Base-by-base conservation (phyloP, 2,113 vertebrate species). In the Tyrannus savana region DNA sequence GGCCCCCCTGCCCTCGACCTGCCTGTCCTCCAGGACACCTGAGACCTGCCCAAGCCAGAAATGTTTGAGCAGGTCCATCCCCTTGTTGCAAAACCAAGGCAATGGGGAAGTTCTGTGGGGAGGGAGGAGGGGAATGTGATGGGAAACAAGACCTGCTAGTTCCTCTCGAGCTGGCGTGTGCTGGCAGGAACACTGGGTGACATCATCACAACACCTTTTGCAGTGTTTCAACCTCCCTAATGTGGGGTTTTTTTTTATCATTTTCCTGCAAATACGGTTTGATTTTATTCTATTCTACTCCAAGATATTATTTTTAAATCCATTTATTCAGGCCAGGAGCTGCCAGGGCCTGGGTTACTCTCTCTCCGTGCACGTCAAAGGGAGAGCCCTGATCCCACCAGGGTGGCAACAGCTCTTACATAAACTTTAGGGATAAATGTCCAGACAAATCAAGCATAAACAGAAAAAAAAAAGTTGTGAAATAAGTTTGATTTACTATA, bases 51-150 rank as follows among this genome's bases (percentile, higher is more conserved):
- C 82, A 83, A 55, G 42, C 50, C 85, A 91, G 79, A 91, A 91
- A 66, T 87, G 78, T 10, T 73, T 23, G 3, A 97, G 90, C 95
- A 94, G 95, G 94, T 95, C 95, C 3, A 1, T 80, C 94, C 75
- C 35, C 84, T 82, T 3, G 91, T 96, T 96, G 96, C 95, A 94
- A 93, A 96, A 97, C 37, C 67, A 6, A 89, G 73, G 81, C 42
- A 10, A 67, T 14, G 64, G 77, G 6, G 21, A 87, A 62, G 91
- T 27, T 59, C 49, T 83, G 85, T 3, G 1, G 50, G 50, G 42
- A 66, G 64, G 93, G 93, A 91, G 92, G 96, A 84, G 95, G 58
- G 74, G 78, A 84, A 55, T 41, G 8, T 4, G 73, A 27, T 1
- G 27, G 63, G 63, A 89, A 95, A 96, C 93, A 53, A 73, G 95